A percentile compares a stretch with the other conserved stretches of the same genome.
phyloP scores from a whole-genome alignment of 2,797 vertebrate genomes.

The Crossoptilon crossoptilon region DNA sequence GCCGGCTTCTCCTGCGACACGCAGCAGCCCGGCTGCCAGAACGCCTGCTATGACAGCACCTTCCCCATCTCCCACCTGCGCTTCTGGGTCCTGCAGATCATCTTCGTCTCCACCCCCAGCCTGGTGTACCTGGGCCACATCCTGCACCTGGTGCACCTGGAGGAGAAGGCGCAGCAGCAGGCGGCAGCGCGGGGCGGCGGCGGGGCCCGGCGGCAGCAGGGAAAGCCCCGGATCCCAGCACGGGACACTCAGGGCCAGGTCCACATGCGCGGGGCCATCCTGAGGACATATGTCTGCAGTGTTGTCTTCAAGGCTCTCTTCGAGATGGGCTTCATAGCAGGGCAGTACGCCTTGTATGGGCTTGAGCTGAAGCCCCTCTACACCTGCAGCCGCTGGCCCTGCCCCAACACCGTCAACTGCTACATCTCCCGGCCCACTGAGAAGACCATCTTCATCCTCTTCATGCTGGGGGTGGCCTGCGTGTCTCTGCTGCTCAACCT shows the following conservation, averaged over 20 bases:
- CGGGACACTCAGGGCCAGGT: conserved; percentile 82
- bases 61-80: conserved; percentile 93
- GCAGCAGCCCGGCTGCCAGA: conserved; percentile 92
- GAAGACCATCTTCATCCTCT: conserved; percentile 91
- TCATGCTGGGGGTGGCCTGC: conserved; percentile 89
- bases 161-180: conserved; percentile 84
- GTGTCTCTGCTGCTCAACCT: conserved; percentile 90
- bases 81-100: conserved; percentile 96
- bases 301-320: conserved; percentile 90
- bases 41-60: conserved; percentile 90
- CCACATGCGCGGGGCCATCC: conserved; percentile 83
- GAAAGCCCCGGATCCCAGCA: conserved; percentile 70
- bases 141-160: conserved; percentile 88
- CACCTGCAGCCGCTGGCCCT: conserved; percentile 88
- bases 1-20: conserved; percentile 91
- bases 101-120: conserved; percentile 90
- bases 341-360: conserved; percentile 89
- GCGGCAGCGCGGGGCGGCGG: background rate
- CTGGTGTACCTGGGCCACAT: conserved; percentile 92
- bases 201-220: conserved; percentile 55
- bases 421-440: conserved; percentile 91
- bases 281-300: conserved; percentile 88
- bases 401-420: conserved; percentile 90
- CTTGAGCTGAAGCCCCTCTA: conserved; percentile 90
- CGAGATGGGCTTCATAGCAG: conserved; percentile 90